phyloP scores from a whole-genome alignment of 1,140 invertebrate species.

The Rhagoletis zephyria region DNA sequence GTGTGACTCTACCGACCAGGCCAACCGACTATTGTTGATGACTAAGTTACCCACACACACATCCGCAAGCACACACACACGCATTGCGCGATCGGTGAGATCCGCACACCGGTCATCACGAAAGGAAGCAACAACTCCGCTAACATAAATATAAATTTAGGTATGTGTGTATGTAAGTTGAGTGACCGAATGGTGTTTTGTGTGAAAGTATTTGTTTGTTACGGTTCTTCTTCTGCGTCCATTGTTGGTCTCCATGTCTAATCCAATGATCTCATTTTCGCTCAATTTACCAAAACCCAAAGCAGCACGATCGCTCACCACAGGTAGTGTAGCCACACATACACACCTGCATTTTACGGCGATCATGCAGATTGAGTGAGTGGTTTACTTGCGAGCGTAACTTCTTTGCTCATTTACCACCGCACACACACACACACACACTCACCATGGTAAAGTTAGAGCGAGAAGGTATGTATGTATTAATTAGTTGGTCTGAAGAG shows the following conservation, averaged over 20 bases:
- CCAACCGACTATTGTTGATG: constrained; percentile 33
- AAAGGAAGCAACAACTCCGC: constrained; percentile 1
- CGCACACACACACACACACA: background rate
- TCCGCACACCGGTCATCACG: background rate
- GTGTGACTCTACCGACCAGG: constrained; percentile 40
- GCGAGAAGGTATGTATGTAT: background rate
- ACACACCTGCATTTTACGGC: background rate
- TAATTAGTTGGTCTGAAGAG: background rate
- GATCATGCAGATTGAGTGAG: background rate
- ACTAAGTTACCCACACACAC: constrained; percentile 12
- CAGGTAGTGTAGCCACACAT: background rate
- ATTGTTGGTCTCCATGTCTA: constrained; percentile 32
- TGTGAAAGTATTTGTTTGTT: background rate
- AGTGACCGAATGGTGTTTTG: background rate
- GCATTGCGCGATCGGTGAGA: constrained; percentile 19
- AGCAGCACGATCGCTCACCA: background rate
- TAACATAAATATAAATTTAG: background rate
- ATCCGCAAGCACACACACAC: background rate
- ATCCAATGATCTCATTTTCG: constrained; percentile 46
- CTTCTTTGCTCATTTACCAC: background rate
- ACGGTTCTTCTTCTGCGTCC: constrained; percentile 16
- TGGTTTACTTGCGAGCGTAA: background rate
- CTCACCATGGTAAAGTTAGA: background rate
- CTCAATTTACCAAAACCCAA: constrained; percentile 23
- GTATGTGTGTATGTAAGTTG: background rate